Evolutionary conservation across 2,888 invertebrate species (phyloP).

Genomic region (Lasiommata megera): DNA sequence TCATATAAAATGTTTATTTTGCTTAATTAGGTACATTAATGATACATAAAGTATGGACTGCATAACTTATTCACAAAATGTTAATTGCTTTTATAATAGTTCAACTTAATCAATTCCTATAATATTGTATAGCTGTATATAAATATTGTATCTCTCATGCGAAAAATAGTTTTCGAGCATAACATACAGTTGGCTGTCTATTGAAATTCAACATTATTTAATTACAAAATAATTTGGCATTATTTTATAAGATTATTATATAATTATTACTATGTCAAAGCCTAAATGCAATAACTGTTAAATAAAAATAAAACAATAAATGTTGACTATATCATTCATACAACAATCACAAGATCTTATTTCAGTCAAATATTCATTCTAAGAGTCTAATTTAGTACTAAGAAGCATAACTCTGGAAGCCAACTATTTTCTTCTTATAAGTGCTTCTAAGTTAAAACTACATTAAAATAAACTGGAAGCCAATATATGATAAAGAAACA

Average conservation of each 20-base stretch:
- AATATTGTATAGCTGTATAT: constrained; percentile 34
- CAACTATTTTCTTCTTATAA: constrained; percentile 58
- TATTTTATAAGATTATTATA: constrained; percentile 43
- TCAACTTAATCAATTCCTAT: constrained; percentile 52
- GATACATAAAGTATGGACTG: constrained; percentile 72
- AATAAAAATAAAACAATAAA: constrained; percentile 56
- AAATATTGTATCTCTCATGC: constrained; percentile 35
- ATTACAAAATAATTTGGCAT: constrained; percentile 77
- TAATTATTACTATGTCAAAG: constrained; percentile 57
- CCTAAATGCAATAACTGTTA: constrained; percentile 70
- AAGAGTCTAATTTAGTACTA: constrained; percentile 58
- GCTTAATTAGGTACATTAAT: constrained; percentile 65
- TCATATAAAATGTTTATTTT: constrained; percentile 81
- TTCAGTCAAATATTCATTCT: constrained; percentile 72
- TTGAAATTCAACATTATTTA: constrained; percentile 52
- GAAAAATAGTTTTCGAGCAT: constrained; percentile 24
- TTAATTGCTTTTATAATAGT: constrained; percentile 50
- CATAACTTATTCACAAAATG: constrained; percentile 63
- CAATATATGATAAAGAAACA: constrained; percentile 49
- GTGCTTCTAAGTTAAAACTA: constrained; percentile 59
- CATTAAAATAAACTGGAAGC: constrained; percentile 57
- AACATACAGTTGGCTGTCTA: constrained; percentile 40
- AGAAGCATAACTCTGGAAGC: constrained; percentile 70
- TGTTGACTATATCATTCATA: constrained; percentile 68
- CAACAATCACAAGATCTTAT: constrained; percentile 70